Conservation (phyloP, 2,888 invertebrate species). For the Hirtodrosophila histrioides region DNA sequence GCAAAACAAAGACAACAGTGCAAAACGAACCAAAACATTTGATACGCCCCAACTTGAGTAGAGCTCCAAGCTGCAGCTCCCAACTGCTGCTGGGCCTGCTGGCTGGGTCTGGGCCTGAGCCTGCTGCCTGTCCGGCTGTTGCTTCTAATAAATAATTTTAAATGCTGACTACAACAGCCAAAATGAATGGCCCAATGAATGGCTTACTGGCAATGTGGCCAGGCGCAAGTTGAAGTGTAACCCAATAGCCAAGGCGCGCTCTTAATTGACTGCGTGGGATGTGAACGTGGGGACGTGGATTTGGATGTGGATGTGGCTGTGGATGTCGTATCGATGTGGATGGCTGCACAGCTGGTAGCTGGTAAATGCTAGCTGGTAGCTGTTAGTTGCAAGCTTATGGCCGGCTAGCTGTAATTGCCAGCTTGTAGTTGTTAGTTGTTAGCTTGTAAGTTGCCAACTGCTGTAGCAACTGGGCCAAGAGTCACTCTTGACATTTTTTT, state of each 20-base stretch:
- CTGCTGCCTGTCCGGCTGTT: conserved; percentile 50
- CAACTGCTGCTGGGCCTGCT: conserved; percentile 7
- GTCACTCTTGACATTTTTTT: conserved; percentile 31
- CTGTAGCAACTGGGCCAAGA: conserved; percentile 38
- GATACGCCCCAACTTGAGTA: conserved; percentile 52
- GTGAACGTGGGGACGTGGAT: conserved; percentile 27
- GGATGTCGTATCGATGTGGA: conserved; percentile 4
- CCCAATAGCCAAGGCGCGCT: conserved; percentile 74
- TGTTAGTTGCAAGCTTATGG: conserved; percentile 17
- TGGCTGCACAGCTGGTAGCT: conserved; percentile 49
- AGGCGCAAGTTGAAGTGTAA: conserved; percentile 68
- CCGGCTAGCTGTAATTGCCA: conserved; percentile 37
- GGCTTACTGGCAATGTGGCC: conserved; percentile 15
- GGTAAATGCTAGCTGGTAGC: conserved; percentile 2
- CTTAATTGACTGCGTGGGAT: conserved; percentile 78
- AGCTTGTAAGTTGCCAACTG: conserved; percentile 34
- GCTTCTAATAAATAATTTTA: conserved; percentile 77
- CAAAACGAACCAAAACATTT: conserved; percentile 57
- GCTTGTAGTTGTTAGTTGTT: conserved; percentile 36
- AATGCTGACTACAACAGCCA: conserved; percentile 68
- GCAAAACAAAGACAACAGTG: conserved; percentile 31
- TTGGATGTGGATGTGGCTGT: conserved; percentile 24
- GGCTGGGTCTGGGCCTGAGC: too few species aligned
- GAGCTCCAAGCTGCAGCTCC: conserved; percentile 20
- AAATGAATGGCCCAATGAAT: conserved; percentile 32